phyloP scores from a whole-genome alignment of 2,888 invertebrate genomes.

The Rhimphoctona megacephalus region DNA sequence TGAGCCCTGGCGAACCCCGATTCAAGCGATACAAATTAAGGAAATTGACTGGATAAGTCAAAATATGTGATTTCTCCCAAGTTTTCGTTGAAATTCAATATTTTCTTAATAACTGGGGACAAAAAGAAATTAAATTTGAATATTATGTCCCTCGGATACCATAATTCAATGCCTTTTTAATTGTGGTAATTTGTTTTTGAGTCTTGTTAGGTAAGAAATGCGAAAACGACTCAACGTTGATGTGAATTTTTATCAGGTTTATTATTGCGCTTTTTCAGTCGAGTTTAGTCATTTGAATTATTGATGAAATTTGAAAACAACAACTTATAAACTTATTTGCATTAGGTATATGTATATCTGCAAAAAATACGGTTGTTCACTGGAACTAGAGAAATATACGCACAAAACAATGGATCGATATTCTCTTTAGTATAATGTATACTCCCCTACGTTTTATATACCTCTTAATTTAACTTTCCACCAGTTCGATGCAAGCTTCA shows the following conservation, averaged over 20 bases:
- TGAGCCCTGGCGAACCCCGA: too few relatives aligned
- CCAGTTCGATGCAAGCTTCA: background rate
- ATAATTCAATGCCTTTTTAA: too few relatives aligned
- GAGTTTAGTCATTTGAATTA: background rate
- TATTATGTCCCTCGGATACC: too few relatives aligned
- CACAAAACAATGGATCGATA: background rate
- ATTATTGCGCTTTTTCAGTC: too few relatives aligned
- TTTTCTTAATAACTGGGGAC: too few relatives aligned
- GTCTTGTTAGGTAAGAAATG: background rate
- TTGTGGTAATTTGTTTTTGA: background rate
- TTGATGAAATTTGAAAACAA: background rate
- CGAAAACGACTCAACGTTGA: background rate
- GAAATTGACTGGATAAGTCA: background rate
- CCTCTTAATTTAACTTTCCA: background rate
- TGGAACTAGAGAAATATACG: background rate
- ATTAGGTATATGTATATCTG: background rate
- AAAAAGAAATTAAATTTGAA: too few relatives aligned
- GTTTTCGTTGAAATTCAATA: too few relatives aligned
- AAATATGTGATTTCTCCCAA: too few relatives aligned
- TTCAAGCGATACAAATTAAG: too few relatives aligned
- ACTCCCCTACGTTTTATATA: background rate
- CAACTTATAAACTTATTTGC: background rate
- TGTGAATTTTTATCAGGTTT: too few relatives aligned
- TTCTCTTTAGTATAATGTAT: background rate
- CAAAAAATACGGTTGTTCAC: background rate